phyloP scores from a whole-genome alignment of 2,113 vertebrate genomes.

The Poeciliopsis retropinna region DNA sequence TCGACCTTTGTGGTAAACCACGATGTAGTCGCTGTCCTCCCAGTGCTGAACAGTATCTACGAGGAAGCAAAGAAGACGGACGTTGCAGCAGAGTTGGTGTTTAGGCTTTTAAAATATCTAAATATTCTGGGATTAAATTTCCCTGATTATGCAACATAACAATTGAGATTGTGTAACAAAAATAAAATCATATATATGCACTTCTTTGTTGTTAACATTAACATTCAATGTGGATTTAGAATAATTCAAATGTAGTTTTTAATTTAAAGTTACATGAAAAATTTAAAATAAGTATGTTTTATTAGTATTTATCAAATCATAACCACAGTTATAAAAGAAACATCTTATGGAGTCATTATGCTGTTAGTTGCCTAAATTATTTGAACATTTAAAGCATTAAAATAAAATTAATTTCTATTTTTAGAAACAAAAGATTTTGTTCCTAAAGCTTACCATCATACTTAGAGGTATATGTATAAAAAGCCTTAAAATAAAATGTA shows the following conservation, averaged over 20 bases:
- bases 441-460: neutral
- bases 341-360: neutral
- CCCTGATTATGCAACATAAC: neutral
- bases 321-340: too few relatives aligned
- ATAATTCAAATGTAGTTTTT: too few relatives aligned
- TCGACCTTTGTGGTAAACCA: slow-evolving; percentile 87
- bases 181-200: too few relatives aligned
- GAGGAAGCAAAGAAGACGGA: slow-evolving; percentile 6
- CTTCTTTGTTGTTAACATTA: too few relatives aligned
- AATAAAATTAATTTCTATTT: too few relatives aligned
- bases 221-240: too few relatives aligned
- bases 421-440: neutral
- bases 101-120: neutral
- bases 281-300: too few relatives aligned
- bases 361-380: neutral
- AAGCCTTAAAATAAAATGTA: too few relatives aligned
- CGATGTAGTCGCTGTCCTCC: slow-evolving; percentile 85
- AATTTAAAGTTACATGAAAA: too few relatives aligned
- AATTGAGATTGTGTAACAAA: neutral
- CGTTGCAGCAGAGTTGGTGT: neutral
- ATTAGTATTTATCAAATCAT: too few relatives aligned
- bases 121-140: neutral
- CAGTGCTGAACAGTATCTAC: slow-evolving; percentile 85
- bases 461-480: neutral
- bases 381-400: too few relatives aligned